Evolutionary conservation across 1,140 invertebrate genomes (phyloP).

Genomic region (Tribolium madens): DNA sequence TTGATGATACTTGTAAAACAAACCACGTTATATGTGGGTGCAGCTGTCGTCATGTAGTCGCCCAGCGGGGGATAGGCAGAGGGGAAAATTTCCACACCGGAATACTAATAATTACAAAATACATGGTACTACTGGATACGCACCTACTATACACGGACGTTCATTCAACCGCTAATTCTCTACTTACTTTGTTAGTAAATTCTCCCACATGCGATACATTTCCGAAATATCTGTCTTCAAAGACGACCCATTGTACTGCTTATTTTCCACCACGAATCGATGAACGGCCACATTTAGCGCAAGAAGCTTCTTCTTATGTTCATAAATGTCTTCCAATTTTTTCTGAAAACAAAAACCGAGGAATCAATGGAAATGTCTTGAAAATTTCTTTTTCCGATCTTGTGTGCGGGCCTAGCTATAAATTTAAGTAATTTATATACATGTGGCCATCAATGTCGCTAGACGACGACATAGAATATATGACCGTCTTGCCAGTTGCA

Average conservation of each 20-base stretch:
- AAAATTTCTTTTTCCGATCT: conserved; percentile 6
- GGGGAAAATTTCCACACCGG: conserved; percentile 37
- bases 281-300: conserved; percentile 82
- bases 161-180: neutral
- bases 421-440: conserved; percentile 62
- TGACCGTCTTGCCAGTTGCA: conserved; percentile 45
- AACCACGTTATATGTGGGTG: conserved; percentile 52
- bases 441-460: conserved; percentile 59
- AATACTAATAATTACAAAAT: conserved; percentile 51
- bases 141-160: conserved; percentile 36
- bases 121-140: conserved; percentile 47
- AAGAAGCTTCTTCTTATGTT: conserved; percentile 74
- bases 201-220: conserved; percentile 82
- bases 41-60: conserved; percentile 50
- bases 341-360: conserved; percentile 68
- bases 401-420: conserved; percentile 39
- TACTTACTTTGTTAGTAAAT: conserved; percentile 79
- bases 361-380: neutral
- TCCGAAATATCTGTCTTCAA: conserved; percentile 81
- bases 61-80: conserved; percentile 34
- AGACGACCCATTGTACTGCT: conserved; percentile 65
- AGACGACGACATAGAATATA: conserved; percentile 50
- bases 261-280: conserved; percentile 74
- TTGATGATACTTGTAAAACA: conserved; percentile 48
- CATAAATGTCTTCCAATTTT: conserved; percentile 75